A percentile compares a stretch with the other conserved stretches of the same genome.
These are phyloP conservation scores for Hyperoplus lanceolatus DNA, from an alignment of 2,797 vertebrate species.

Conservation along the genomic window DNA sequence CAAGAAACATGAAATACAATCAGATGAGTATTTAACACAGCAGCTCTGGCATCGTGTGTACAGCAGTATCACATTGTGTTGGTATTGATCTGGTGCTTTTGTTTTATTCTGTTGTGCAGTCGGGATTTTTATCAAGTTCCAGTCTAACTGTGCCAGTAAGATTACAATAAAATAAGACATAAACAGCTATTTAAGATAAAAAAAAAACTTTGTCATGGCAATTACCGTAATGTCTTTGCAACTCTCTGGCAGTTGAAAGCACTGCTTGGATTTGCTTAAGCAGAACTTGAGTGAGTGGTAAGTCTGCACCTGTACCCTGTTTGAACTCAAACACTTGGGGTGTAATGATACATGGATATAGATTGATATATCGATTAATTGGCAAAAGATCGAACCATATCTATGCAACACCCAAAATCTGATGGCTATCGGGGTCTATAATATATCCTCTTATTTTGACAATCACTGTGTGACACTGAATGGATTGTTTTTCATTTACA, in stretches of 20 bases:
- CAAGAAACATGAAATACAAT: not conserved
- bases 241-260: not conserved
- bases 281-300: not conserved
- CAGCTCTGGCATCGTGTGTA: constrained; percentile 12
- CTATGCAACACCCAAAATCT: too few species aligned
- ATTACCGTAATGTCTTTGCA: not conserved
- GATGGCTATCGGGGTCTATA: too few species aligned
- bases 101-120: not conserved
- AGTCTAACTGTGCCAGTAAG: not conserved
- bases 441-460: too few species aligned
- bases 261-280: not conserved
- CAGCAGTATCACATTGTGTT: not conserved
- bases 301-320: constrained; percentile 11
- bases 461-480: too few species aligned
- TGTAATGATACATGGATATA: too few species aligned
- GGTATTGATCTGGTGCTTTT: not conserved
- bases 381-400: too few species aligned
- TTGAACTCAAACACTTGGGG: not conserved
- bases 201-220: not conserved
- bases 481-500: too few species aligned
- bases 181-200: not conserved
- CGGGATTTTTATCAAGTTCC: not conserved
- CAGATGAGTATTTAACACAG: constrained; percentile 2
- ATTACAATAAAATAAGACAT: not conserved
- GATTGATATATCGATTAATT: too few species aligned